Evolutionary conservation across 2,888 invertebrate species (phyloP).

Genomic region (Myopa testacea): DNA sequence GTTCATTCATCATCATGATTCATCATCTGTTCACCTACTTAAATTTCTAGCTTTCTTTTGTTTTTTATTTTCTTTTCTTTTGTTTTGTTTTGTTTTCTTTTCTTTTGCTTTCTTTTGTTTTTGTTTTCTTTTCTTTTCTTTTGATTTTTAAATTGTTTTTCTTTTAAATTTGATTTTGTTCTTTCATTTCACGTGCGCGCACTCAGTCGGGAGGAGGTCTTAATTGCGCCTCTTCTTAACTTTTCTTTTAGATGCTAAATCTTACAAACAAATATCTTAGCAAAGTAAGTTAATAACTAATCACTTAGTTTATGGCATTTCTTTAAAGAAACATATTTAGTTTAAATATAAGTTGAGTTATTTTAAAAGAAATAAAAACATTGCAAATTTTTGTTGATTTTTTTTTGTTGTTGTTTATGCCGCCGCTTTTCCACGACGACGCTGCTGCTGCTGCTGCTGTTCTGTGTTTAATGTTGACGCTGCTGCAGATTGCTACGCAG

Average conservation of each 20-base stretch:
- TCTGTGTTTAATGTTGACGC: slow-evolving; percentile 43
- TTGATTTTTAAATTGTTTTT: no score
- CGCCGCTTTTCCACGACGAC: background rate
- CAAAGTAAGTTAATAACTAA: slow-evolving; percentile 60
- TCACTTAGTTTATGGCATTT: slow-evolving; percentile 66
- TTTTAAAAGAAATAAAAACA: background rate
- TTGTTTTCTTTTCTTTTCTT: no score
- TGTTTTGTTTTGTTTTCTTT: no score
- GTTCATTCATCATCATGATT: background rate
- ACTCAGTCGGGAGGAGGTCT: no score
- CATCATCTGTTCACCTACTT: background rate
- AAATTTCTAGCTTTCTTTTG: background rate
- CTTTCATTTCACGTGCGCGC: slow-evolving; percentile 2
- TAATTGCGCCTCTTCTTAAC: background rate
- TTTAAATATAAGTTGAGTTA: slow-evolving; percentile 52
- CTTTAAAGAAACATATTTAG: slow-evolving; percentile 54
- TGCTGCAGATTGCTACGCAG: slow-evolving; percentile 46
- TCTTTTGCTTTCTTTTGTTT: no score
- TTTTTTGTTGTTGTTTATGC: background rate
- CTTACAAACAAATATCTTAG: slow-evolving; percentile 31
- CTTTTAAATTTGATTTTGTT: background rate
- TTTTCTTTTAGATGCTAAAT: slow-evolving; percentile 36
- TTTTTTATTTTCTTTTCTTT: background rate
- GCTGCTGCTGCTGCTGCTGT: background rate
- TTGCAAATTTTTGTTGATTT: background rate